Evolutionary conservation across 2,113 vertebrate genomes (phyloP), one percentile per base, ranked within the genome.

Genomic region (Coregonus clupeaformis): DNA sequence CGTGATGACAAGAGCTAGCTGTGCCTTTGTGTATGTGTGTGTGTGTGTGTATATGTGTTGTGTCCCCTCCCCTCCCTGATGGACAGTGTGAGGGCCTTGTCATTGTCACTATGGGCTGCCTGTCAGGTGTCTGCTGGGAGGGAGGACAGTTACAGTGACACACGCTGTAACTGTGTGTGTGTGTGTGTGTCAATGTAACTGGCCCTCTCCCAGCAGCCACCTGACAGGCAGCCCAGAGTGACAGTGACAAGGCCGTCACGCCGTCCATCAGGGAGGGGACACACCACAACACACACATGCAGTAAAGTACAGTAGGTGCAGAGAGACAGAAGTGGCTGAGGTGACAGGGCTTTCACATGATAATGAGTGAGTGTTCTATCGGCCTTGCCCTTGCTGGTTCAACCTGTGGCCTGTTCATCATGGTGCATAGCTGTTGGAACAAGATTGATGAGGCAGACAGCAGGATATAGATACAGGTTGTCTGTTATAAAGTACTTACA

Each of bases 401-500:
- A 63, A 62, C 5, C 71, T 60, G 30, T 32, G 18, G 25, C 45
- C 45, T 47, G 45, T 47, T 6, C 6, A 9, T 3, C 45, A 47
- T 6, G 45, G 45, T 47, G 45, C 13, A 47, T 14, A 14, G 49
- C 49, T 6, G 30, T 29, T 32, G 1, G 18, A 45, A 71, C 24
- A 6, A 5, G 24, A 64, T 1, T n/a, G 24, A 29, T 64, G 62
- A 12, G n/a, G 20, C 5, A 62, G 20, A 71, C 52, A 42, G 36
- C 9, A 42, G 9, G 9, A 12, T 42, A 0, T 2, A 36, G 20
- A 22, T 14, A 64, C 22, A 42, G 11, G 18, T 6, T 60, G 29
- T n/a, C 12, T 12, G 6, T 22, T n/a, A 32, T 24, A 13, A 14
- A 69, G 71, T 80, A 98, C 98, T 98, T 84, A 99, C 98, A 0